Evolutionary conservation across 2,113 vertebrate species (phyloP).

Genomic region (Alaudala cheleensis): DNA sequence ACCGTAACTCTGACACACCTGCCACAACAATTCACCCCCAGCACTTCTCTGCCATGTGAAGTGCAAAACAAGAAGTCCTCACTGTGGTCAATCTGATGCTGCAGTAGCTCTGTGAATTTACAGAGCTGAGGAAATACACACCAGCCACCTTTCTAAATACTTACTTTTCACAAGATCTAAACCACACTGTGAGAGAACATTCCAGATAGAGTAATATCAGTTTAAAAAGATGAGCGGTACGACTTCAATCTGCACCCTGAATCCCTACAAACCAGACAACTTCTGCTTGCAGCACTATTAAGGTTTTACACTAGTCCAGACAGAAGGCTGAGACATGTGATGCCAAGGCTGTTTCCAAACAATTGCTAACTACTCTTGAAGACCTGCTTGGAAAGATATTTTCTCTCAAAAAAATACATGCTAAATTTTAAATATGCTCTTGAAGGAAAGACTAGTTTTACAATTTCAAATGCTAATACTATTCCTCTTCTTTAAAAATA

Average conservation of each 20-base stretch:
- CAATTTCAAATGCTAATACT: background rate
- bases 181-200: background rate
- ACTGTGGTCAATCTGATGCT: background rate
- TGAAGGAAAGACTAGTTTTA: background rate
- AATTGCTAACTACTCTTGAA: background rate
- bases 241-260: background rate
- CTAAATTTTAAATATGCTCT: background rate
- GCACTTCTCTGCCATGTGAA: background rate
- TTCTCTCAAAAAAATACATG: background rate
- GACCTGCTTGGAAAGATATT: background rate
- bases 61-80: background rate
- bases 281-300: background rate
- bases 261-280: background rate
- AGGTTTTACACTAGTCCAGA: background rate
- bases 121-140: background rate
- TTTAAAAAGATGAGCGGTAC: background rate
- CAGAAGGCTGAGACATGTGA: background rate
- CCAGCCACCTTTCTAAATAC: background rate
- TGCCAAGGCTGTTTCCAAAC: background rate
- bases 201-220: rapidly evolving
- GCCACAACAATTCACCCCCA: background rate
- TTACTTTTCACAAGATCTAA: background rate
- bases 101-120: background rate
- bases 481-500: background rate
- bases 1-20: background rate